Conservation (phyloP, 2,888 invertebrate genomes). For the Amphipyra tragopoginis region DNA sequence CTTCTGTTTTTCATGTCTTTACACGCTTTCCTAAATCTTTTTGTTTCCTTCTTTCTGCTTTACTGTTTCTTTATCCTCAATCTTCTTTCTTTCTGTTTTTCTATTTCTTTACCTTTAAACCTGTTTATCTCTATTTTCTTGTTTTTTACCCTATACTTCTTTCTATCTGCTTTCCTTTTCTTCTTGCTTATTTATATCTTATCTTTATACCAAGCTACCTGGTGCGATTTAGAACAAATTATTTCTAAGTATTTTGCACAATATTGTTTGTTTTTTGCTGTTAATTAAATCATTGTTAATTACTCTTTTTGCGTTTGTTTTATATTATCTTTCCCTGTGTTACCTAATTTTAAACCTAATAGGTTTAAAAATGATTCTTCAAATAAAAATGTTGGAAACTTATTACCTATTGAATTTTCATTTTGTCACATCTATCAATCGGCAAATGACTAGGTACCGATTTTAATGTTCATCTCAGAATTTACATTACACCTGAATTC, state of each 20-base stretch:
- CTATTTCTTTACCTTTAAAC: background rate
- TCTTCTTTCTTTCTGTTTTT: background rate
- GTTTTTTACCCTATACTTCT: background rate
- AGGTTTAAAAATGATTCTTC: constrained; percentile 15
- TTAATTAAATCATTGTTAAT: constrained; percentile 71
- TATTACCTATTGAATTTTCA: constrained; percentile 25
- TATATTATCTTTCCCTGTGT: constrained; percentile 40
- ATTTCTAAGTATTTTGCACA: constrained; percentile 62
- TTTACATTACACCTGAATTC: too few relatives aligned
- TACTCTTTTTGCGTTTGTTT: constrained; percentile 55
- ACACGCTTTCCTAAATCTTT: background rate
- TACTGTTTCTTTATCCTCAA: background rate
- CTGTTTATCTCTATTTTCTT: background rate
- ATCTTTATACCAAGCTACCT: constrained; percentile 66
- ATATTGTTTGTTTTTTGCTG: constrained; percentile 68
- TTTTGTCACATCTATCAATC: constrained; percentile 3
- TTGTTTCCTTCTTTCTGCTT: background rate
- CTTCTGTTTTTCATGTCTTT: background rate
- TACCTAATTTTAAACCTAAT: constrained; percentile 21
- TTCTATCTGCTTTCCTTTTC: background rate
- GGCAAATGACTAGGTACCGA: too few relatives aligned
- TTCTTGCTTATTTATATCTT: too few relatives aligned
- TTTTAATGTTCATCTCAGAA: too few relatives aligned
- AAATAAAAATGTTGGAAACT: constrained; percentile 22
- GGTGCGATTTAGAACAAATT: constrained; percentile 74